phyloP scores from a whole-genome alignment of 2,888 invertebrate genomes.

The Spisula solida region DNA sequence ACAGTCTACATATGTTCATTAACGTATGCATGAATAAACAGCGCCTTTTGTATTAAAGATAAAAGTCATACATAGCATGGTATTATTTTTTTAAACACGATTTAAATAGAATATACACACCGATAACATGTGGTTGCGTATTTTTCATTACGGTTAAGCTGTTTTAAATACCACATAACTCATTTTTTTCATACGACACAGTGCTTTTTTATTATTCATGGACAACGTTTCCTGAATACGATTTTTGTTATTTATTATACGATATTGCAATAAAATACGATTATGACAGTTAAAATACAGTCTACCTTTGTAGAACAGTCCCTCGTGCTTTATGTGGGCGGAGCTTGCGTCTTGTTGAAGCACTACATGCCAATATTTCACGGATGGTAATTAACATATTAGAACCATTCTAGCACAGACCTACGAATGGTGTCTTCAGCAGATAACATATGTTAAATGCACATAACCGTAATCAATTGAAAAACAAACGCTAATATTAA shows the following conservation, averaged over 20 bases:
- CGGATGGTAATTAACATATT: neutral
- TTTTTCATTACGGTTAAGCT: neutral
- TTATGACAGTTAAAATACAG: neutral
- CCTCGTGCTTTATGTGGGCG: neutral
- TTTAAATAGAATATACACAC: neutral
- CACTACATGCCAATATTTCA: neutral
- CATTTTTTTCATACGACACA: neutral
- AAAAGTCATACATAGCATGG: neutral
- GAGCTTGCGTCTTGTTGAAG: no score
- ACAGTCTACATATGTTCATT: conserved; percentile 13
- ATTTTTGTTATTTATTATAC: neutral
- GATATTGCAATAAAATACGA: neutral
- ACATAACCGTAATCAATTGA: neutral
- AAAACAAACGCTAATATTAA: neutral
- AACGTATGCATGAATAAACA: neutral
- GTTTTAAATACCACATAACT: neutral
- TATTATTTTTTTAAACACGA: neutral
- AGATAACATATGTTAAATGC: neutral
- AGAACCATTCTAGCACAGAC: neutral
- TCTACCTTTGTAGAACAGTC: neutral
- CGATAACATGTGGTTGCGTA: neutral
- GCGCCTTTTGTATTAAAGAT: neutral
- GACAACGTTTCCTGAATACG: neutral
- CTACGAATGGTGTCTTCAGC: neutral
- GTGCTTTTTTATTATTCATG: no score